phyloP scores from a whole-genome alignment of 2,113 vertebrate species.

The Calyptomena viridis region DNA sequence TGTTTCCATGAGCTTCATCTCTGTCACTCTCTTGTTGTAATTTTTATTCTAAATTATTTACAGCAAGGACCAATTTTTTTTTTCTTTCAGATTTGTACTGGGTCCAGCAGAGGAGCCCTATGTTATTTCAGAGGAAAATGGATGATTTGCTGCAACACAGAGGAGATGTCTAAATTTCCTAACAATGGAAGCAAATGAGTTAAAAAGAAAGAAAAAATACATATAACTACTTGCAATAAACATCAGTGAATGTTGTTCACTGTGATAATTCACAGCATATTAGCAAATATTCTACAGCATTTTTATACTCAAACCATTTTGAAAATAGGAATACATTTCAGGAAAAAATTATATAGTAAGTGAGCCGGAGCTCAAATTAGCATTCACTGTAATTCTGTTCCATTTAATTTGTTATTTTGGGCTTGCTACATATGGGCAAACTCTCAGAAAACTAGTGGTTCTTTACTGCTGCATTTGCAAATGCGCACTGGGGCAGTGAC shows the following conservation, averaged over 20 bases:
- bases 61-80: neutral
- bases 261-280: neutral
- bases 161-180: neutral
- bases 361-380: neutral
- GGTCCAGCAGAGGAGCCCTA: neutral
- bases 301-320: neutral
- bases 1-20: neutral
- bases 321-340: conserved; percentile 15
- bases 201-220: neutral
- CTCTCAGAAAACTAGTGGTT: neutral
- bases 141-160: neutral
- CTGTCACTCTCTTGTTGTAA: neutral
- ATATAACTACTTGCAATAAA: neutral
- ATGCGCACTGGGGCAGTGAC: neutral
- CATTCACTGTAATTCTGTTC: conserved; percentile 3
- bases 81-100: neutral
- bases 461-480: conserved; percentile 36
- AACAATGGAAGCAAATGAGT: neutral
- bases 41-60: neutral
- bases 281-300: conserved; percentile 22
- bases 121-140: neutral
- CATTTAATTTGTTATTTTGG: conserved; percentile 12
- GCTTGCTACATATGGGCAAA: neutral
- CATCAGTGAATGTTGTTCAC: neutral
- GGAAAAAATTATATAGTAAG: neutral